phyloP scores from a whole-genome alignment of 2,888 invertebrate genomes.

The Ferdinandea cuprea region DNA sequence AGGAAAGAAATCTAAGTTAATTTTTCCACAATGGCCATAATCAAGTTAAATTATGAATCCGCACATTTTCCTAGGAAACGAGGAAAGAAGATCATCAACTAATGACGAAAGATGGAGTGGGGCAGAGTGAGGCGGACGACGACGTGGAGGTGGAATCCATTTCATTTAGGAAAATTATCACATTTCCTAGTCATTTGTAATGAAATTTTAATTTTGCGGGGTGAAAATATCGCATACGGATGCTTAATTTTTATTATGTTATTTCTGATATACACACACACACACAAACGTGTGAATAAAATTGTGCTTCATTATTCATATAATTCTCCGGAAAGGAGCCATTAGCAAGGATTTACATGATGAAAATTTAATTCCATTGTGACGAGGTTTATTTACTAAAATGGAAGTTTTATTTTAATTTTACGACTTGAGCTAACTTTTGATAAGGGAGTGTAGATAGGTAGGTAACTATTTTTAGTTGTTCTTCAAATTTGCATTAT shows the following conservation, averaged over 20 bases:
- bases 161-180: background rate
- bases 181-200: background rate
- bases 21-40: conserved; percentile 34
- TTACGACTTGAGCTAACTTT: background rate
- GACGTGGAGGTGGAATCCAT: background rate
- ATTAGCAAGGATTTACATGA: background rate
- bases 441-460: too few species aligned
- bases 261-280: conserved; percentile 1
- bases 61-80: conserved; percentile 8
- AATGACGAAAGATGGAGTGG: too few species aligned
- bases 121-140: too few species aligned
- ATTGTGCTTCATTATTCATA: too few species aligned
- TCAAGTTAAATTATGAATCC: conserved; percentile 42
- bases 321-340: conserved; percentile 2
- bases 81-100: background rate
- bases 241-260: conserved; percentile 23
- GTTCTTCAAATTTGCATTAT: conserved; percentile 1
- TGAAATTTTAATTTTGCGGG: background rate
- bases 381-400: too few species aligned
- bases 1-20: conserved; percentile 34
- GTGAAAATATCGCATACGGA: conserved; percentile 14
- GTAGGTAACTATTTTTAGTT: too few species aligned
- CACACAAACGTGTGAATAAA: too few species aligned
- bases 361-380: background rate
- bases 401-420: conserved; percentile 34